Base-by-base conservation (phyloP, 2,113 vertebrate genomes). In the Pachypanchax playfairii region DNA sequence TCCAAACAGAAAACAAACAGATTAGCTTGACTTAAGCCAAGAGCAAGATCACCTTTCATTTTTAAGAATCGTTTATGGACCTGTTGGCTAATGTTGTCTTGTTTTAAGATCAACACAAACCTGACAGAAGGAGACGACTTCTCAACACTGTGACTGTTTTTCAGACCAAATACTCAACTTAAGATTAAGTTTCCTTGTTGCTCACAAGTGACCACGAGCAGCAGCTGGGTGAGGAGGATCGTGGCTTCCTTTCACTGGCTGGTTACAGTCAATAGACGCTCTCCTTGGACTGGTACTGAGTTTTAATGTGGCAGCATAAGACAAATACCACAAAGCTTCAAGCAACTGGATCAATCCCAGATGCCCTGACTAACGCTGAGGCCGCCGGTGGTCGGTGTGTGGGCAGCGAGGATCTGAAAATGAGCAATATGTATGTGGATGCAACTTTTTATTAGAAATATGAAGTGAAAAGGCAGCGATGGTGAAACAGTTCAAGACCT, bases 141-240 rank as follows among this genome's bases (percentile, higher is more conserved):
- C 42, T 54, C 33, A 26, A 5, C 2, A 17, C 43, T 51, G 55
- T 6, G 21, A 15, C 39, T 20, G 35, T 63, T 69, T 42, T 49
- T 39, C 39, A 60, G 48, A 69, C 14, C 18, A 63, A 42, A 62
- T 5, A 8, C 11, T 33, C 4, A 22, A 20, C 33, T 22, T 17
- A n/a, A 55, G 42, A 57, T 69, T 5, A 38, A 4, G 7, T 9
- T 65, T 28, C 41, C 15, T 38, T 33, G 47, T 43, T 64, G 57
- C 44, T 25, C 56, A 50, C 35, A 59, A 66, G 68, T 26, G 71
- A 74, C 65, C 66, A 78, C 71, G 42, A 51, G 54, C 36, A 59
- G 26, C 26, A 5, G 47, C 36, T 15, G 53, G 60, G 74, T 74
- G 69, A 56, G 67, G 76, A 42, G 61, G 64, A 80, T 63, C 44